These are phyloP conservation scores for Drepanosiphum platanoidis DNA, from an alignment of 2,888 invertebrate genomes.

Conservation along the genomic window DNA sequence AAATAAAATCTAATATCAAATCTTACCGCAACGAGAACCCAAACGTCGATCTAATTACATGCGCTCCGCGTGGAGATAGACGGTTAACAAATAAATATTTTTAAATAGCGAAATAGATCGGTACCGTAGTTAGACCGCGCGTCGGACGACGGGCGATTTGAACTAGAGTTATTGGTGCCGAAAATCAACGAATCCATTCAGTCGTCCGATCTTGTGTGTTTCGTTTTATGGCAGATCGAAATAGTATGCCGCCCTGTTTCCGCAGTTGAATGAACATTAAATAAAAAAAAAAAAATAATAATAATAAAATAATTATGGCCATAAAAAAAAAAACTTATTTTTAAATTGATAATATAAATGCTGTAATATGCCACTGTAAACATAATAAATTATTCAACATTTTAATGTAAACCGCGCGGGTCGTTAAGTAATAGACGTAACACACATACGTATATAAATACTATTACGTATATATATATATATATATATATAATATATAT, in stretches of 20 bases:
- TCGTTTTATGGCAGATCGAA: background rate
- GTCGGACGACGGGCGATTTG: slow-evolving; percentile 5
- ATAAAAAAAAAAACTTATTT: slow-evolving; percentile 52
- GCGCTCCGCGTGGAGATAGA: background rate
- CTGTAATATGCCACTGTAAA: background rate
- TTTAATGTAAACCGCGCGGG: background rate
- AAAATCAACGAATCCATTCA: slow-evolving; percentile 57
- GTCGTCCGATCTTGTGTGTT: background rate
- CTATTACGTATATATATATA: too few relatives aligned
- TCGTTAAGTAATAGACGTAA: background rate
- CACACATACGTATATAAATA: background rate
- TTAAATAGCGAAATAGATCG: background rate
- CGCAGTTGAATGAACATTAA: slow-evolving; percentile 27
- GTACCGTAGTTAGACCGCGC: background rate
- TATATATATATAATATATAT: background rate
- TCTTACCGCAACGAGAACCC: background rate
- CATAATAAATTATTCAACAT: background rate
- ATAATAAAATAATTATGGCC: too few relatives aligned
- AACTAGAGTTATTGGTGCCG: background rate
- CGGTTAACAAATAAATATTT: too few relatives aligned
- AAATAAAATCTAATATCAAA: background rate
- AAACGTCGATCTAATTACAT: background rate
- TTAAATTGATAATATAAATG: background rate
- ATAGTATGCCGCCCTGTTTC: background rate
- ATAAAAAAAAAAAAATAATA: background rate